phyloP scores from a whole-genome alignment of 2,797 vertebrate species.

The Mormyrus proboscirostris region DNA sequence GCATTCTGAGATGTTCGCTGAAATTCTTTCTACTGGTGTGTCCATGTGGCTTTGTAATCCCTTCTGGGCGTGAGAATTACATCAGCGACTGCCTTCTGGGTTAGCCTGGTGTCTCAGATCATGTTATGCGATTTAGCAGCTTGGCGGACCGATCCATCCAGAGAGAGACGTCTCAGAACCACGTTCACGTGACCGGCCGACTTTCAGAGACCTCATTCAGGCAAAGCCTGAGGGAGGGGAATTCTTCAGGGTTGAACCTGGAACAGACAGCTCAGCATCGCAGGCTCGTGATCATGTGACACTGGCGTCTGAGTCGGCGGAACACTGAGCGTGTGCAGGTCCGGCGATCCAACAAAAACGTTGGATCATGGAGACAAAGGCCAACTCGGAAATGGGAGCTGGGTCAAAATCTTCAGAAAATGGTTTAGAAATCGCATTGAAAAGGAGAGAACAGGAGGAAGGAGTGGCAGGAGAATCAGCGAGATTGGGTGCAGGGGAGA shows the following conservation, averaged over 20 bases:
- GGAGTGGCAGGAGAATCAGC: background rate
- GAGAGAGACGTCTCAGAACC: background rate
- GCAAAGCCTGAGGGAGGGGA: background rate
- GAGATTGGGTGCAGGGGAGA: background rate
- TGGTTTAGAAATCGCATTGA: background rate
- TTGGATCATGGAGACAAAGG: background rate
- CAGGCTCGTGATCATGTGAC: background rate
- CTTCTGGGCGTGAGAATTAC: conserved; percentile 2
- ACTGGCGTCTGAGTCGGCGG: background rate
- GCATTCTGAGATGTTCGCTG: background rate
- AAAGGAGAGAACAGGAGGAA: background rate
- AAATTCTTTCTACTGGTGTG: background rate
- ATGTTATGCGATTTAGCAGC: conserved; percentile 1
- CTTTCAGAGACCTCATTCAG: background rate
- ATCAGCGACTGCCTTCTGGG: background rate
- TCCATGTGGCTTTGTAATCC: background rate
- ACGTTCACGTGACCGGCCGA: background rate
- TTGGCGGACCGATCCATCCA: background rate
- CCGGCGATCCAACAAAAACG: background rate
- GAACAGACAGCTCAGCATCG: background rate
- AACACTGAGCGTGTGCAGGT: background rate
- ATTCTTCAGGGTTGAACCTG: background rate
- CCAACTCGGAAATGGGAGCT: background rate
- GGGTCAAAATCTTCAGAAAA: background rate
- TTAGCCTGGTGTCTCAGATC: background rate